A percentile compares a stretch with the other conserved stretches of the same genome.
Conservation (phyloP, 1,140 invertebrate genomes). For the Coboldia fuscipes region DNA sequence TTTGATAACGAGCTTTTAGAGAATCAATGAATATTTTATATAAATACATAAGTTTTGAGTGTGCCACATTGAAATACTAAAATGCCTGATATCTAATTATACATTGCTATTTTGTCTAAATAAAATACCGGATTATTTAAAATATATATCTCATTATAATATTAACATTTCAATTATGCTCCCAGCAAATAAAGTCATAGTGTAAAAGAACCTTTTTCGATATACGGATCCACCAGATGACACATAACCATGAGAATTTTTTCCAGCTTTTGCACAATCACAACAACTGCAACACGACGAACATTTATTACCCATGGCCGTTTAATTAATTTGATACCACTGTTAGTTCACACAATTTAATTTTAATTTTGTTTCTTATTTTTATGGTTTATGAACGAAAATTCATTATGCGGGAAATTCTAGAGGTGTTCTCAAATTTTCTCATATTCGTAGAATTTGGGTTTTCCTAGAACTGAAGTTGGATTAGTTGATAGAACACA, state of each 20-base stretch:
- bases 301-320: constrained; percentile 20
- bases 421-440: too few relatives aligned
- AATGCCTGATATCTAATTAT: background rate
- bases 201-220: constrained; percentile 14
- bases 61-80: background rate
- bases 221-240: constrained; percentile 20
- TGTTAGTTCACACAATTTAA: background rate
- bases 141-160: background rate
- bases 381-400: background rate
- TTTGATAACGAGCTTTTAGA: too few relatives aligned
- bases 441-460: too few relatives aligned
- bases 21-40: background rate
- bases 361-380: background rate
- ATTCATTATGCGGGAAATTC: too few relatives aligned
- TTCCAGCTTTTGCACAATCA: constrained; percentile 11
- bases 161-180: background rate
- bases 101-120: background rate
- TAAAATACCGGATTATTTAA: background rate
- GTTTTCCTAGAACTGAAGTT: too few relatives aligned
- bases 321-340: background rate
- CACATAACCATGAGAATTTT: constrained; percentile 11
- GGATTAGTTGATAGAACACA: too few relatives aligned
- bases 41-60: background rate
- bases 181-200: too few relatives aligned
- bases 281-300: constrained; percentile 18